Evolutionary conservation across 1,140 invertebrate genomes (phyloP), one percentile per base, ranked within the genome.

Genomic region (Campodea augens): DNA sequence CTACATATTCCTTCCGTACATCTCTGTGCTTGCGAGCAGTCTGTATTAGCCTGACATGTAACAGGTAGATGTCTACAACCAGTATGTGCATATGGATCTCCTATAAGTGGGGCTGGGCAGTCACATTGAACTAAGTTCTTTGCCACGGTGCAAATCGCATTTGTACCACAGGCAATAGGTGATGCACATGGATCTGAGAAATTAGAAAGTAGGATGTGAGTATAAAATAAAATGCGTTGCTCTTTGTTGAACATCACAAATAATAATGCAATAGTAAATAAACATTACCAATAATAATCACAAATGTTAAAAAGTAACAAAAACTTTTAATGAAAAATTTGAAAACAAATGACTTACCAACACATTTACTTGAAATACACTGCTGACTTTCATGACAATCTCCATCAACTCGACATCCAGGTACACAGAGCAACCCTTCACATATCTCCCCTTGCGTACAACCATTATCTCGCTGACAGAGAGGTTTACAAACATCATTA

Each of bases 401-500:
- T 1, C 69, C 69, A 55, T 89, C 72, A n/a, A 75, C 73, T 55
- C 84, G 74, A 57, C 87, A 92, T 21, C 87, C 87, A 38, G 68
- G 63, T 10, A 73, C 58, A 56, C 86, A 90, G 29, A 75, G 65
- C n/a, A 83, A 60, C 5, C 77, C 75, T 50, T 84, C 73, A 55
- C 87, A 91, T 21, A 90, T 74, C 65, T 89, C 84, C 20, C 80
- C 82, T 52, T 72, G 77, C 15, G 76, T 70, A 55, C 86, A 91
- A 54, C 89, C 80, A 47, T 77, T 74, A 54, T 85, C 81, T 41
- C 70, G 67, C 41, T 77, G 67, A 54, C 81, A 86, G 1, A 82
- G 60, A 0, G 78, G 72, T 52, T 75, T 78, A 51, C 81, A 84
- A 19, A 75, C 64, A 10, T 51, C 42, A 12, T 51, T 51, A 45